Evolutionary conservation across 2,888 invertebrate species (phyloP).

Genomic region (Orgyia antiqua): DNA sequence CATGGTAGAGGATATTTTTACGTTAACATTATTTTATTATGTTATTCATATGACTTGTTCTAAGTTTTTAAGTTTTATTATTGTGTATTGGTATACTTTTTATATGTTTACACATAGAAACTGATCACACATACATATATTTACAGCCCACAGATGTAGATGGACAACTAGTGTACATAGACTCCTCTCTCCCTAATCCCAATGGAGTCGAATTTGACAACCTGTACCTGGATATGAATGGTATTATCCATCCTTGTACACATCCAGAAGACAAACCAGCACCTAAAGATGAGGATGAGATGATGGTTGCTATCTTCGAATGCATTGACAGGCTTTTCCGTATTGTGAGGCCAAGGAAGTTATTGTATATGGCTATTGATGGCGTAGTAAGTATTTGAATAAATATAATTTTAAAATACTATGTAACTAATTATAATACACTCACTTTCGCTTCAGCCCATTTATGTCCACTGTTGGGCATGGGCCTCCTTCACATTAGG

Average conservation of each 20-base stretch:
- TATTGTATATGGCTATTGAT: slow-evolving; percentile 99
- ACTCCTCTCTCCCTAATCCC: slow-evolving; percentile 93
- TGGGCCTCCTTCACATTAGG: too few relatives aligned
- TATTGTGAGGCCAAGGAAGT: slow-evolving; percentile 93
- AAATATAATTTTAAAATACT: too few relatives aligned
- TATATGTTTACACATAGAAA: too few relatives aligned
- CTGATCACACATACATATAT: too few relatives aligned
- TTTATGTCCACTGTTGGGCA: too few relatives aligned
- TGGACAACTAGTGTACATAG: slow-evolving; percentile 86
- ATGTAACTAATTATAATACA: too few relatives aligned
- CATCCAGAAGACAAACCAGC: slow-evolving; percentile 99
- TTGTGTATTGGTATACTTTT: too few relatives aligned
- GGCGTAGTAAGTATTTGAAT: slow-evolving; percentile 85
- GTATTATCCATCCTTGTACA: slow-evolving; percentile 99
- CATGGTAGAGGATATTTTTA: too few relatives aligned
- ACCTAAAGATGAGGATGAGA: slow-evolving; percentile 99
- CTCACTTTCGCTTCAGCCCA: too few relatives aligned
- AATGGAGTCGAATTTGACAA: slow-evolving; percentile 99
- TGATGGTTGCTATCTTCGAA: slow-evolving; percentile 99
- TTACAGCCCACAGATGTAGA: slow-evolving; percentile 85
- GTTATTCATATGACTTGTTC: too few relatives aligned
- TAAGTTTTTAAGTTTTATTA: too few relatives aligned
- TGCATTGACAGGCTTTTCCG: slow-evolving; percentile 97
- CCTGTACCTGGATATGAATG: slow-evolving; percentile 99
- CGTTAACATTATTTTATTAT: too few relatives aligned